These are phyloP conservation scores for Dasysyrphus tricinctus DNA, from an alignment of 2,888 invertebrate genomes.

Conservation along the genomic window DNA sequence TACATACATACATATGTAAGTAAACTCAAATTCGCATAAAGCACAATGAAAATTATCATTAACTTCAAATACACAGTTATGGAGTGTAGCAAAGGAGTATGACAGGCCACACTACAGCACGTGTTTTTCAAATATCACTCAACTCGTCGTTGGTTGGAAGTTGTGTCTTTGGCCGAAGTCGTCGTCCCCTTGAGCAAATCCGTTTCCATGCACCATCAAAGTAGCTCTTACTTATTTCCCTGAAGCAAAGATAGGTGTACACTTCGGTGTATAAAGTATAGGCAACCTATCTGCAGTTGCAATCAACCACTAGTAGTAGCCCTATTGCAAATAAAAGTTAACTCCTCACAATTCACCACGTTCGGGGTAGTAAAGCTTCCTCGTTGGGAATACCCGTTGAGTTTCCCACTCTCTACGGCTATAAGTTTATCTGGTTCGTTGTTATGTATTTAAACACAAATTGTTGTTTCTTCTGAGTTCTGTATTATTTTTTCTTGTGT, in stretches of 20 bases:
- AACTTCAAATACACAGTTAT: conserved; percentile 45
- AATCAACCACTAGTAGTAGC: conserved; percentile 60
- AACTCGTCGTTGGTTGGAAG: conserved; percentile 34
- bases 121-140: conserved; percentile 64
- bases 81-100: background rate
- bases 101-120: conserved; percentile 22
- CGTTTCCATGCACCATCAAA: conserved; percentile 50
- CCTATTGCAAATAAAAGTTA: conserved; percentile 64
- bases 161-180: conserved; percentile 18
- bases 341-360: conserved; percentile 45
- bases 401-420: background rate
- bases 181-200: conserved; percentile 60
- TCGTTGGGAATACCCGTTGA: background rate
- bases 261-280: conserved; percentile 25
- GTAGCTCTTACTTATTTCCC: conserved; percentile 14
- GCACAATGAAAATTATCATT: conserved; percentile 60
- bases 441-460: conserved; percentile 54
- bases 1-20: conserved; percentile 15
- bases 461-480: conserved; percentile 53
- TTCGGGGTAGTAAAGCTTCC: conserved; percentile 24
- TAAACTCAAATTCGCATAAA: background rate
- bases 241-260: background rate
- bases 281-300: conserved; percentile 69
- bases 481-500: conserved; percentile 15
- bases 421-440: conserved; percentile 25